A percentile compares a stretch with the other conserved stretches of the same genome.
Evolutionary conservation across 2,113 vertebrate species (phyloP).

Genomic region (Polypterus senegalus): DNA sequence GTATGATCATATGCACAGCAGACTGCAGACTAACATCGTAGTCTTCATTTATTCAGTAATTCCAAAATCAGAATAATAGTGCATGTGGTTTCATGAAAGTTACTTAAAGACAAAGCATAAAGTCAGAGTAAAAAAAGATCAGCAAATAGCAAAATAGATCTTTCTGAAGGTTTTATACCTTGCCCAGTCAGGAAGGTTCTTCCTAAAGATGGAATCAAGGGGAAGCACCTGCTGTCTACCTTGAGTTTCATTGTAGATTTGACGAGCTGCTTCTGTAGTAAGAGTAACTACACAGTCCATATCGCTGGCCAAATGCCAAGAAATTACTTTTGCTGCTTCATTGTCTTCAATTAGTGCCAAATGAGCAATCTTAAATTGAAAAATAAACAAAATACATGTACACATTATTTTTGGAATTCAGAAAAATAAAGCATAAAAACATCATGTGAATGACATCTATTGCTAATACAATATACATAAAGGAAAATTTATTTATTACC

Average conservation of each 20-base stretch:
- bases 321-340: conserved; percentile 69
- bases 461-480: too few species aligned
- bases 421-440: too few species aligned
- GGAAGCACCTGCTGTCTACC: conserved; percentile 78
- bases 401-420: not conserved
- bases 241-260: conserved; percentile 57
- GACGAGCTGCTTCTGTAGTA: conserved; percentile 58
- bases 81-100: too few species aligned
- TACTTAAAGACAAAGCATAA: not conserved
- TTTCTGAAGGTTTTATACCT: conserved; percentile 44
- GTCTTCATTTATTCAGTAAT: too few species aligned
- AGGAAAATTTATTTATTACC: too few species aligned
- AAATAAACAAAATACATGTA: conserved; percentile 9
- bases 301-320: conserved; percentile 79
- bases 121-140: conserved; percentile 8
- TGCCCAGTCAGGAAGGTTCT: conserved; percentile 47
- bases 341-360: conserved; percentile 70
- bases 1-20: too few species aligned
- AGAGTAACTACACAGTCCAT: conserved; percentile 85
- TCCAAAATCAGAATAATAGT: not conserved
- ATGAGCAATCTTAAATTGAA: conserved; percentile 64
- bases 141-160: not conserved
- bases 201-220: conserved; percentile 69
- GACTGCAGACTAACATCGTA: too few species aligned
- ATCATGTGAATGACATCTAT: too few species aligned